phyloP scores from a whole-genome alignment of 30 jellyfish, hydroid and myxozoan species.

The Morbakka virulenta region DNA sequence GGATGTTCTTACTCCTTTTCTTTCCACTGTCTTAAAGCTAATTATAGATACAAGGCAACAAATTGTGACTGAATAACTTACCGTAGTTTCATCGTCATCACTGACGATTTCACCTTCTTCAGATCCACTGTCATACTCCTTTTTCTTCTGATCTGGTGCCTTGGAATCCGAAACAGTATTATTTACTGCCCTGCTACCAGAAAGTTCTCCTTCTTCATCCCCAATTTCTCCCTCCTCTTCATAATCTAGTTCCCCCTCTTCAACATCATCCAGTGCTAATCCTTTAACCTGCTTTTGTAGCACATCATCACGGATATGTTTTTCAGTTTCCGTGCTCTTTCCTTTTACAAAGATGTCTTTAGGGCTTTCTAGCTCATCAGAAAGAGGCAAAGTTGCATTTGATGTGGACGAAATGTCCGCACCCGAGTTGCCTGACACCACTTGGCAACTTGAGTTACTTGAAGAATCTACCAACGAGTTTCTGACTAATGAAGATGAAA shows the following conservation, averaged over 20 bases:
- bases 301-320: too few species aligned
- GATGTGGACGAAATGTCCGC: background rate
- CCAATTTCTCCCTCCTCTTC: conserved; percentile 79
- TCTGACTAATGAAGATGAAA: background rate
- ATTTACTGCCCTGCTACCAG: conserved; percentile 39
- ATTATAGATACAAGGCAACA: too few species aligned
- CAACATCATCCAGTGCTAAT: conserved; percentile 70
- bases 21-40: too few species aligned
- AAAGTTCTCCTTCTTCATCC: conserved; percentile 52
- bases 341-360: background rate
- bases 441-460: background rate
- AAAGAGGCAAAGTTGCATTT: background rate
- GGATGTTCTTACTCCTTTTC: too few species aligned
- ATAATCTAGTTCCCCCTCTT: conserved; percentile 96
- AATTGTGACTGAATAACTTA: too few species aligned
- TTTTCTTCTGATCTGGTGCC: background rate
- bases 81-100: conserved; percentile 64
- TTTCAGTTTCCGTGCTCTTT: background rate
- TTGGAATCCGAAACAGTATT: background rate
- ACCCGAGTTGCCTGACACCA: background rate
- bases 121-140: conserved; percentile 23
- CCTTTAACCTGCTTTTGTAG: background rate
- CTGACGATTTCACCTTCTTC: conserved; percentile 93
- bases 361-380: background rate
- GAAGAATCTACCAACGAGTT: background rate